Base-by-base conservation (phyloP, 2,113 vertebrate species). In the Amblyornis subalaris region DNA sequence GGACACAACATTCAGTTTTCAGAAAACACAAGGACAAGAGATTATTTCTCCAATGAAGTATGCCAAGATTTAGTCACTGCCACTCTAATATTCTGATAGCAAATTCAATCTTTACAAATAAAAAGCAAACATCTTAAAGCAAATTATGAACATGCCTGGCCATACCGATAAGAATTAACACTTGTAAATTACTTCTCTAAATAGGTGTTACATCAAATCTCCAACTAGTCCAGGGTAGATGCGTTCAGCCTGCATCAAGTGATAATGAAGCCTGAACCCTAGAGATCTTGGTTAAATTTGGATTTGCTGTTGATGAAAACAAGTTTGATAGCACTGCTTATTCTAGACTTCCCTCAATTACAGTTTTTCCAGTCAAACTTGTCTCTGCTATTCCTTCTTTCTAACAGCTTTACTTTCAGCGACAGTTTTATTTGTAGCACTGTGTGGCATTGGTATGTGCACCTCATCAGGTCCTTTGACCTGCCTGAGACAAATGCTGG, bases 121-220 rank as follows among this genome's bases (percentile, higher is more conserved):
- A 6, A 88, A 83, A 80, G 29, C 35, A 95, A 96, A 74, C 33
- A 76, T 51, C 45, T 79, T 90, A 40, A 80, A 74, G 57, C 24
- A 89, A 92, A 74, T 80, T 70, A 54, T 35, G 21, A 92, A 81
- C 26, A 44, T 64, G 51, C 89, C 53, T 78, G 47, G 29, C 44
- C 50, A 38, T 16, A 66, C 5, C 80, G 60, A 73, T 77, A 72
- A 65, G 58, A 73, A 38, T 11, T 51, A 47, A 78, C 33, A 75
- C 48, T 89, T 71, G 61, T 47, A 94, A 95, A 89, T 94, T 84
- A 74, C 44, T 89, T 91, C 44, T 60, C 38, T 87, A 94, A 90
- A 87, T 74, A 78, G 65, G 60, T 77, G 55, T 85, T 89, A 74
- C 35, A 78, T 14, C 55, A 93, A 77, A 80, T 66, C 69, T 92